phyloP scores from a whole-genome alignment of 1,140 invertebrate genomes.

The Microplitis mediator region DNA sequence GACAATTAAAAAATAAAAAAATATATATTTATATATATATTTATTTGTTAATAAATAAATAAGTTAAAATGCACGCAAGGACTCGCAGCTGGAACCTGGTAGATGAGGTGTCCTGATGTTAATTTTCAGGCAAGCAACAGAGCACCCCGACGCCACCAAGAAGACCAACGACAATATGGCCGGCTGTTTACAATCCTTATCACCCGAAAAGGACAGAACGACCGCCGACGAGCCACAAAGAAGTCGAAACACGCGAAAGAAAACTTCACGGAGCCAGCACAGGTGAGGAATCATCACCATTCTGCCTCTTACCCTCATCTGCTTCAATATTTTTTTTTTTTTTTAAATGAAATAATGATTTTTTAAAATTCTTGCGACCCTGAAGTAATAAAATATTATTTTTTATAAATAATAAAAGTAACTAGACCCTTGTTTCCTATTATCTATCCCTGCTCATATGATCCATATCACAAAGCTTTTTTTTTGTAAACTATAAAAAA shows the following conservation, averaged over 20 bases:
- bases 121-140: conserved; percentile 55
- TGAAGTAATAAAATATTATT: no score
- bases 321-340: conserved; percentile 2
- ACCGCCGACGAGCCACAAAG: conserved; percentile 48
- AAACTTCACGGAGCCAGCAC: conserved; percentile 49
- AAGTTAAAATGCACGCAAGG: conserved; percentile 14
- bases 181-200: conserved; percentile 51
- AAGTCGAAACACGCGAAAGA: conserved; percentile 49
- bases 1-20: not conserved
- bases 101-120: conserved; percentile 55
- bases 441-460: not conserved
- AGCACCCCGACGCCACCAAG: conserved; percentile 48
- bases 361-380: no score
- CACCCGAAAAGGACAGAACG: conserved; percentile 55
- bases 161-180: conserved; percentile 54
- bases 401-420: no score
- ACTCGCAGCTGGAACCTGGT: conserved; percentile 40
- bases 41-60: not conserved
- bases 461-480: conserved; percentile 12
- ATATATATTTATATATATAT: not conserved
- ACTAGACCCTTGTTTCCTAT: no score
- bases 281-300: conserved; percentile 52
- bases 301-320: conserved; percentile 12
- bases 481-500: not conserved
- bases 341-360: no score